Evolutionary conservation across 2,797 vertebrate genomes (phyloP).

Genomic region (Eupleurogrammus muticus): DNA sequence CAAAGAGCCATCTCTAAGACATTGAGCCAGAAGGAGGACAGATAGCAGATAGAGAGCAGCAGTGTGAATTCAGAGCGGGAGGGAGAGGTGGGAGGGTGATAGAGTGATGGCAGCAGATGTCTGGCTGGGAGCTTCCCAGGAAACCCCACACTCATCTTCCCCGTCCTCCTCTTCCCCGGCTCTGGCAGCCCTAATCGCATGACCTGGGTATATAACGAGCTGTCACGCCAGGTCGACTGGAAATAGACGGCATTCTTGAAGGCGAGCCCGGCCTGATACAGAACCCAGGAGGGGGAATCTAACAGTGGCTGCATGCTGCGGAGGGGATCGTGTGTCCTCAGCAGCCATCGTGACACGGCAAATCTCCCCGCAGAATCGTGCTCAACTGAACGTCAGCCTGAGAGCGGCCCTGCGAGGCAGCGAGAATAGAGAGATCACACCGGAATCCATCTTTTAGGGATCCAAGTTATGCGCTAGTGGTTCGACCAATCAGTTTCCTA

Average conservation of each 20-base stretch:
- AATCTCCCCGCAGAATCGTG: conserved; percentile 34
- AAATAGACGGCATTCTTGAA: conserved; percentile 71
- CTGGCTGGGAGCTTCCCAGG: conserved; percentile 74
- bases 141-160: conserved; percentile 74
- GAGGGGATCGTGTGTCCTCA: conserved; percentile 50
- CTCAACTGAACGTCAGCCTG: conserved; percentile 22
- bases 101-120: conserved; percentile 77
- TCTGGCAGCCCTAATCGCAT: conserved; percentile 54
- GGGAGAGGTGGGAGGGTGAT: conserved; percentile 23
- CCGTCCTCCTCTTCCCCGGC: conserved; percentile 47
- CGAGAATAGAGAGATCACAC: no score
- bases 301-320: conserved; percentile 16
- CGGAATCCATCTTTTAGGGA: no score
- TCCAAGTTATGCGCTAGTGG: no score
- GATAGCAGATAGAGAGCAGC: conserved; percentile 29
- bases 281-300: conserved; percentile 37
- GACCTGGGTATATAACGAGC: conserved; percentile 59
- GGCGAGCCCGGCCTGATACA: conserved; percentile 49
- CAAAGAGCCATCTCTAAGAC: conserved; percentile 53
- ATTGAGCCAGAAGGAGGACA: conserved; percentile 28
- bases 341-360: conserved; percentile 73
- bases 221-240: conserved; percentile 61
- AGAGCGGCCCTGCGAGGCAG: neutral
- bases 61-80: conserved; percentile 12
- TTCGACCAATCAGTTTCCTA: no score